A percentile compares a stretch with the other conserved stretches of the same genome.
These are phyloP conservation scores for Sceloporus tristichus DNA, from an alignment of 2,113 vertebrate genomes.

Conservation along the genomic window DNA sequence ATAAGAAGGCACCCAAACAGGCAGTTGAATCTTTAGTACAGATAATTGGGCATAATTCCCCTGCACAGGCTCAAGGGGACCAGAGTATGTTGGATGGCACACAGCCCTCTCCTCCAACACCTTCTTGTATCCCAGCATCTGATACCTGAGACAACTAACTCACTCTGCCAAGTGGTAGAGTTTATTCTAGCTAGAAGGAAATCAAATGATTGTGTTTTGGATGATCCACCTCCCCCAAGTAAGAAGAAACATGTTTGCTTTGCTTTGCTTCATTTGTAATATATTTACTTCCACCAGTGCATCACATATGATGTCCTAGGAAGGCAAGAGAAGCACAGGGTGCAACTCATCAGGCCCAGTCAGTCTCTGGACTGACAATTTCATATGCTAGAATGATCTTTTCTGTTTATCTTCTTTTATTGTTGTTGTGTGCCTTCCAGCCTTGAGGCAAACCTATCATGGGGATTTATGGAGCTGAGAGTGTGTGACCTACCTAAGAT, in stretches of 20 bases:
- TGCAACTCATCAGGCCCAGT: not conserved
- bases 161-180: too few species aligned
- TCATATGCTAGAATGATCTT: not conserved
- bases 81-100: too few species aligned
- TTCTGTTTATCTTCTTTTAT: too few species aligned
- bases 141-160: too few species aligned
- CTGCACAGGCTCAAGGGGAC: too few species aligned
- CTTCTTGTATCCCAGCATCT: too few species aligned
- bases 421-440: not conserved
- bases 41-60: too few species aligned
- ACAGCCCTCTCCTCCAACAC: too few species aligned
- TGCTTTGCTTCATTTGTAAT: not conserved
- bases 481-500: not conserved
- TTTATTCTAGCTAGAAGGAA: slow-evolving; percentile 16
- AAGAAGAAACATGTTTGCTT: slow-evolving; percentile 10
- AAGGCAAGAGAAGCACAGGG: not conserved
- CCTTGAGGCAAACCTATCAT: not conserved
- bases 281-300: slow-evolving; percentile 35
- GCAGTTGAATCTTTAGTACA: too few species aligned
- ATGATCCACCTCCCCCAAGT: slow-evolving; percentile 26
- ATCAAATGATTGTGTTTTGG: slow-evolving; percentile 37
- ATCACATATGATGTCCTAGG: not conserved
- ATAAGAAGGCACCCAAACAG: too few species aligned
- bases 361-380: not conserved
- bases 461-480: not conserved